Percentiles rank a stretch among this genome's conserved stretches.
Evolutionary conservation across 2,888 invertebrate species (phyloP).

Genomic region (Hofmannophila pseudospretella): DNA sequence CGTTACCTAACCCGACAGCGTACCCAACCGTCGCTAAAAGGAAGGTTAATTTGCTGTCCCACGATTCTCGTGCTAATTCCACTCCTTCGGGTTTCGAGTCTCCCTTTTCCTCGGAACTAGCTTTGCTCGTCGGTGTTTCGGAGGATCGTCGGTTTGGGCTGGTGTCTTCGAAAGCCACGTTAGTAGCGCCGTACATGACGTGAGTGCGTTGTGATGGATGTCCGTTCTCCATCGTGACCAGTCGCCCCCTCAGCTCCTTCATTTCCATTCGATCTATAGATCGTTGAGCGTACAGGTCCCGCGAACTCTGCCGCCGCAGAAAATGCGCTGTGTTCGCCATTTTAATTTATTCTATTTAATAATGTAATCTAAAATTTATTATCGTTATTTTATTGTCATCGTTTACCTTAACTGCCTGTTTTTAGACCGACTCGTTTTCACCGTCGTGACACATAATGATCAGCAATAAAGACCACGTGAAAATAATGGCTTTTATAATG

Average conservation of each 20-base stretch:
- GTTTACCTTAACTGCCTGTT: slow-evolving; percentile 3
- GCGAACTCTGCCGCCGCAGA: slow-evolving; percentile 91
- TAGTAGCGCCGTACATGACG: slow-evolving; percentile 90
- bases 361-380: slow-evolving; percentile 32
- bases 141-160: slow-evolving; percentile 61
- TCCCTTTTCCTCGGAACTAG: slow-evolving; percentile 81
- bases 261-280: slow-evolving; percentile 91
- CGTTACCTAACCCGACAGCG: slow-evolving; percentile 95
- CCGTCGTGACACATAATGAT: slow-evolving; percentile 62
- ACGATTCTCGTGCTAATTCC: slow-evolving; percentile 90
- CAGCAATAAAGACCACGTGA: slow-evolving; percentile 44
- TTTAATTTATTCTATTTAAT: slow-evolving; percentile 30
- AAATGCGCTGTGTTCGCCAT: slow-evolving; percentile 96
- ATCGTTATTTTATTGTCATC: slow-evolving; percentile 11
- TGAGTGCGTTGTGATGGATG: slow-evolving; percentile 62
- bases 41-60: slow-evolving; percentile 96
- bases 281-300: slow-evolving; percentile 88
- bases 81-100: slow-evolving; percentile 82
- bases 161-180: slow-evolving; percentile 84
- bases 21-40: slow-evolving; percentile 95
- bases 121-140: slow-evolving; percentile 77
- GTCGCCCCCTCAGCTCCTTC: slow-evolving; percentile 88
- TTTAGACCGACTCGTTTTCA: slow-evolving; percentile 46
- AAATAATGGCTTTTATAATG: slow-evolving; percentile 32
- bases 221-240: slow-evolving; percentile 85